Conservation (phyloP, 2,797 vertebrate genomes). For the Philypnodon macrostomus region DNA sequence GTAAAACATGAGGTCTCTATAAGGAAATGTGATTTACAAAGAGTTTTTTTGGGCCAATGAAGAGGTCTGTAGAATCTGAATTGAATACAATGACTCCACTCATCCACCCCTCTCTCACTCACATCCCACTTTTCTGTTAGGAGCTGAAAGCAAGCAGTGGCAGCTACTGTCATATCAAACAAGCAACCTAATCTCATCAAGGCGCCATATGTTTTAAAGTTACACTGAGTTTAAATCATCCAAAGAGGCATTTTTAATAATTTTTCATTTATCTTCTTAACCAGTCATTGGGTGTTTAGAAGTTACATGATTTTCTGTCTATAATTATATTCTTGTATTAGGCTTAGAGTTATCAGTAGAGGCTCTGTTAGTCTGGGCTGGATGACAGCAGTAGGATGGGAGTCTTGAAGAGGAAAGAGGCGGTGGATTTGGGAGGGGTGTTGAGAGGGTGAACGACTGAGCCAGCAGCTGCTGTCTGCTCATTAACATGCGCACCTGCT, state of each 20-base stretch:
- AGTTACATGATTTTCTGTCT: background rate
- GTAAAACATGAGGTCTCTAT: too few relatives aligned
- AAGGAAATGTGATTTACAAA: too few relatives aligned
- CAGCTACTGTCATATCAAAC: slow-evolving; percentile 16
- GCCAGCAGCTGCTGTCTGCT: slow-evolving; percentile 85
- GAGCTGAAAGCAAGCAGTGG: background rate
- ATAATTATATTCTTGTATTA: background rate
- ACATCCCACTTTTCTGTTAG: slow-evolving; percentile 34
- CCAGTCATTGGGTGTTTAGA: background rate
- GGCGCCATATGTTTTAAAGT: background rate
- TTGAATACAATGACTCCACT: slow-evolving; percentile 81
- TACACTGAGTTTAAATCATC: background rate
- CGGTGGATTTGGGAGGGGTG: slow-evolving; percentile 36
- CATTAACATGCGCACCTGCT: slow-evolving; percentile 95
- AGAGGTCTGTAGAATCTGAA: slow-evolving; percentile 70
- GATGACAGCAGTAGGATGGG: slow-evolving; percentile 32
- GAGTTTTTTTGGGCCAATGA: background rate
- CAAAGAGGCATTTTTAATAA: too few relatives aligned
- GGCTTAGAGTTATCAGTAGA: background rate
- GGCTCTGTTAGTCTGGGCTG: slow-evolving; percentile 5
- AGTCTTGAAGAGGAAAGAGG: slow-evolving; percentile 55
- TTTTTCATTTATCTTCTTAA: background rate
- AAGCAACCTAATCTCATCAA: slow-evolving; percentile 8
- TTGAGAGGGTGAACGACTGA: slow-evolving; percentile 41
- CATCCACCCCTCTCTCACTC: slow-evolving; percentile 61